Evolutionary conservation across 2,888 invertebrate genomes (phyloP).

Genomic region (Leucozona laternaria): DNA sequence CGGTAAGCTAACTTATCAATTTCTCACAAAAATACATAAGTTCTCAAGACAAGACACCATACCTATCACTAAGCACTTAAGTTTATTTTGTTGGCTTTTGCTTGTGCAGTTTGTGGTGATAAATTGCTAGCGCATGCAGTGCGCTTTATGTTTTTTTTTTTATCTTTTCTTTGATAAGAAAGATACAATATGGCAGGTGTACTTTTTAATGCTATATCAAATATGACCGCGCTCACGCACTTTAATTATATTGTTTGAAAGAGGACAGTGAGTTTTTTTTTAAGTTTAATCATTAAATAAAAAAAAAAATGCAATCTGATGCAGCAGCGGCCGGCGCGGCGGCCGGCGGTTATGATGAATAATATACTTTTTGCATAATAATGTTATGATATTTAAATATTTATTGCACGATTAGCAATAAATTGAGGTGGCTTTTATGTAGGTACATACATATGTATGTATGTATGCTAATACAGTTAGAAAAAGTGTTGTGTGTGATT

Average conservation of each 20-base stretch:
- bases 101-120: conserved; percentile 41
- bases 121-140: conserved; percentile 40
- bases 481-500: neutral
- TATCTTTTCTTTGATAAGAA: conserved; percentile 47
- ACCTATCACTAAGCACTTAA: neutral
- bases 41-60: neutral
- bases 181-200: conserved; percentile 51
- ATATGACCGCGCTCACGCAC: conserved; percentile 1
- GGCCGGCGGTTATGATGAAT: neutral
- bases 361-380: neutral
- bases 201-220: conserved; percentile 5
- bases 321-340: neutral
- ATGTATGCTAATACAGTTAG: neutral
- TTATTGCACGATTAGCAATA: neutral
- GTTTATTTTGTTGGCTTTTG: neutral
- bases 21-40: neutral
- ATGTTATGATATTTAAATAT: neutral
- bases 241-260: conserved; percentile 25
- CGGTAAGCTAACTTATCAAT: conserved; percentile 59
- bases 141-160: neutral
- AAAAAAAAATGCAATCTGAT: neutral
- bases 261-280: conserved; percentile 26
- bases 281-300: neutral
- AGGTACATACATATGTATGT: neutral
- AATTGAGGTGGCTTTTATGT: neutral